Conservation (phyloP, 2,113 vertebrate species). For the Rhea pennata region DNA sequence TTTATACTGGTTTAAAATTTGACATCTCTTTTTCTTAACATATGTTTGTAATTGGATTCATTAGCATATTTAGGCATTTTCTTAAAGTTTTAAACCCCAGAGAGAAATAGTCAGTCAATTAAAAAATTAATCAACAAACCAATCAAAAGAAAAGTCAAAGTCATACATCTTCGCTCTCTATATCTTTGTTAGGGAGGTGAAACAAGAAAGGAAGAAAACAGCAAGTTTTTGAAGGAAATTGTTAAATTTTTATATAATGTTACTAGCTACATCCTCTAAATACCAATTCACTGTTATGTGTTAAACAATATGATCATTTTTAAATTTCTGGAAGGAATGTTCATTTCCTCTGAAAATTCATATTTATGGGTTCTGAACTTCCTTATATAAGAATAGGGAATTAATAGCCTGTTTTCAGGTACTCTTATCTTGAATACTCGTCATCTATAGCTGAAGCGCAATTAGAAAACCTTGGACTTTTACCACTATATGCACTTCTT, state of each 20-base stretch:
- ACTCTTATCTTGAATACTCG: neutral
- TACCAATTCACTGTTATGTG: neutral
- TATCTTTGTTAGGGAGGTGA: neutral
- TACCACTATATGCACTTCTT: neutral
- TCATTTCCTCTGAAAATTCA: neutral
- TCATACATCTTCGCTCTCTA: neutral
- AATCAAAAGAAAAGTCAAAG: too few relatives aligned
- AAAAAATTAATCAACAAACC: neutral
- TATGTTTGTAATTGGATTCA: neutral
- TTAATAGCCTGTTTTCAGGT: neutral
- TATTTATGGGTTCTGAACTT: neutral
- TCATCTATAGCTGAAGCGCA: neutral
- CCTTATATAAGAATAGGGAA: neutral
- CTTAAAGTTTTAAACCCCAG: neutral
- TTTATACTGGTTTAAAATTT: neutral
- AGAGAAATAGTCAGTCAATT: neutral
- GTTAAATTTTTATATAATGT: neutral
- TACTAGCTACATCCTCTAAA: neutral
- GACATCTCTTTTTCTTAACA: neutral
- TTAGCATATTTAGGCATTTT: neutral
- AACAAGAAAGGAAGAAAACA: neutral
- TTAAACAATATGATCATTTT: neutral
- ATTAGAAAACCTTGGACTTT: neutral
- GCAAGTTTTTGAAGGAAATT: too few relatives aligned
- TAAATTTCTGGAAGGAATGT: accelerated